These are phyloP conservation scores for Halichondria panicea DNA, from an alignment of 37 sponge, comb jelly and placozoan species.

Conservation along the genomic window DNA sequence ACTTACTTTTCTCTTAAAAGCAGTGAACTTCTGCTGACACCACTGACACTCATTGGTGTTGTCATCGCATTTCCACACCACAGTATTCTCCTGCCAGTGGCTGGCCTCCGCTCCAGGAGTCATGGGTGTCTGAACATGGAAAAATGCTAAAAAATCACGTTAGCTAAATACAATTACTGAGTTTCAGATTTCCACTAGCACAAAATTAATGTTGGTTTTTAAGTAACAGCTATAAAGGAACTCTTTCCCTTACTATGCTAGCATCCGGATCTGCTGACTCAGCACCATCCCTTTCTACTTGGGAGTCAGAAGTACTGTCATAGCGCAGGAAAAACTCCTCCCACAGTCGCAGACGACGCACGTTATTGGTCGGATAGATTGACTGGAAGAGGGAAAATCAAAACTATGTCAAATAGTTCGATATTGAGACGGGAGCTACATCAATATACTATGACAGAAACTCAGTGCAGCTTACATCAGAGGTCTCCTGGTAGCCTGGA, in stretches of 20 bases:
- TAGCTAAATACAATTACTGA: not conserved
- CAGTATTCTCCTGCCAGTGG: constrained; percentile 38
- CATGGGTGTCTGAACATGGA: not conserved
- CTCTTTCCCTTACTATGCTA: too few species aligned
- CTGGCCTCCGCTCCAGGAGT: not conserved
- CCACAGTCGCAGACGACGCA: constrained; percentile 89
- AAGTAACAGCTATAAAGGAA: too few species aligned
- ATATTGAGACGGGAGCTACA: not conserved
- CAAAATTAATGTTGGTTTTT: too few species aligned
- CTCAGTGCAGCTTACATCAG: not conserved
- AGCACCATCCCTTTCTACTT: not conserved
- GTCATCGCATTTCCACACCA: constrained; percentile 93
- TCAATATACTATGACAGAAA: not conserved
- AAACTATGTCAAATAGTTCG: not conserved
- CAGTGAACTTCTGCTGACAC: constrained; percentile 81
- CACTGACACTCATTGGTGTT: constrained; percentile 64
- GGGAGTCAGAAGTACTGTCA: constrained; percentile 53
- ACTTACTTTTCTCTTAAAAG: constrained; percentile 58
- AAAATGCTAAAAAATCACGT: not conserved
- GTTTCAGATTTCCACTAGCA: too few species aligned
- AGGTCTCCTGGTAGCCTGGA: constrained; percentile 22
- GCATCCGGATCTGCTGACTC: too few species aligned
- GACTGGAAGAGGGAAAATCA: constrained; percentile 11
- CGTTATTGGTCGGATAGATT: constrained; percentile 52
- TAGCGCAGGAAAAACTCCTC: constrained; percentile 91